Base-by-base conservation (phyloP, 2,797 vertebrate genomes). In the Pipistrellus pygmaeus region DNA sequence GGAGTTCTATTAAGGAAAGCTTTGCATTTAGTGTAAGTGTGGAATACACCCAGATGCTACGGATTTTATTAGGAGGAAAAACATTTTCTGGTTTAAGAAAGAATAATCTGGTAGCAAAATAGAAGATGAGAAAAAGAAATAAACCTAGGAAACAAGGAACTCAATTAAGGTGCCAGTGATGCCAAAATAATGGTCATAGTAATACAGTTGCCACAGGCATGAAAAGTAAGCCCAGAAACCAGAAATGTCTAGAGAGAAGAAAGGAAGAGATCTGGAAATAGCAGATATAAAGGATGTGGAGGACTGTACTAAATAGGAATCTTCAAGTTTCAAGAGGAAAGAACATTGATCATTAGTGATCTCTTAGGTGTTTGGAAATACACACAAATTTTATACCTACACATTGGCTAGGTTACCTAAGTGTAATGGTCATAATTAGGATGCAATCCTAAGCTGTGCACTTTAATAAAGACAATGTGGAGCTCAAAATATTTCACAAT, bases 161-260 rank as follows among this genome's bases (percentile, higher is more conserved):
- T 10, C 17, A 73, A 18, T 80, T 32, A 82, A 25, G 11, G 13
- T 12, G 12, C 64, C 27, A 51, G 0, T 44, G 9, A 15, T 72
- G 32, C 60, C 41, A 62, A 83, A 78, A 80, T 68, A 60, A 88
- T 35, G 25, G 38, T 27, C 23, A 62, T 1, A 2, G 35, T 81
- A 80, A 80, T 12, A 51, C 48, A 68, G 62, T 3, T 46, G 15
- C 4, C 30, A 48, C 66, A 32, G 69, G 8, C 9, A 41, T n/a
- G 21, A 11, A 77, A 87, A 77, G 17, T 69, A 91, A 71, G 68
- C 25, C 23, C 7, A 72, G 51, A 91, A 35, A 87, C 6, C 7
- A 76, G 35, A 96, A 93, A 97, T 88, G 86, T 72, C 88, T 94
- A 93, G 62, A 93, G 64, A 92, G 91, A 95, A 77, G 75, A 95